Percentiles rank a stretch among this genome's conserved stretches.
These are phyloP conservation scores for Sphinx pinastri DNA, from an alignment of 2,888 invertebrate species.

Conservation along the genomic window DNA sequence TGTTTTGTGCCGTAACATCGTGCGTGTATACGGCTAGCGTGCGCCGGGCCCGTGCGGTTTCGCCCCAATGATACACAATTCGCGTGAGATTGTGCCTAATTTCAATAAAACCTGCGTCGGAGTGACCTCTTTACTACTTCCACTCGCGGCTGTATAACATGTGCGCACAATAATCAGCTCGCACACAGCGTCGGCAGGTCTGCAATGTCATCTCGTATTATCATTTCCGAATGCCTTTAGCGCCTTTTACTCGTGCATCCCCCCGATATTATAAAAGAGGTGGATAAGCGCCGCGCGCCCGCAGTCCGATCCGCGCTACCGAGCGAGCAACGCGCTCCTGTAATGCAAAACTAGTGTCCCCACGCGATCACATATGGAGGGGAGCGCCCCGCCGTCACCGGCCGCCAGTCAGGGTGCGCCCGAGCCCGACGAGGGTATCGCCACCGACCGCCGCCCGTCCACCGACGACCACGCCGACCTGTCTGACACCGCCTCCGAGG, in stretches of 20 bases:
- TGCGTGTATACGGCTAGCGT: slow-evolving; percentile 28
- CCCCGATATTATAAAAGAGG: slow-evolving; percentile 78
- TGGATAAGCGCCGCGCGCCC: slow-evolving; percentile 69
- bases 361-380: slow-evolving; percentile 72
- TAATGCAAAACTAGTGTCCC: slow-evolving; percentile 67
- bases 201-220: slow-evolving; percentile 73
- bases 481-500: slow-evolving; percentile 87
- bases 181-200: slow-evolving; percentile 53
- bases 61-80: slow-evolving; percentile 30
- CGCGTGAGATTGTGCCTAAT: slow-evolving; percentile 38
- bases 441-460: slow-evolving; percentile 76
- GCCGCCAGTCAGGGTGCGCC: slow-evolving; percentile 55
- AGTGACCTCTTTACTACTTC: slow-evolving; percentile 34
- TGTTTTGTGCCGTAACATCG: slow-evolving; percentile 26
- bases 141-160: slow-evolving; percentile 31
- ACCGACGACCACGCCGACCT: slow-evolving; percentile 87
- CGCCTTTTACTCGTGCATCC: slow-evolving; percentile 76
- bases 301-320: slow-evolving; percentile 73
- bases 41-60: slow-evolving; percentile 25
- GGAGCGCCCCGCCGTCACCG: slow-evolving; percentile 54
- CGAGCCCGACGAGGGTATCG: slow-evolving; percentile 76
- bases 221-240: slow-evolving; percentile 62
- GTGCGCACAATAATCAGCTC: slow-evolving; percentile 33
- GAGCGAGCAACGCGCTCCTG: slow-evolving; percentile 71
- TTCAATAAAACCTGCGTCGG: slow-evolving; percentile 30